A percentile compares a stretch with the other conserved stretches of the same genome.
Conservation (phyloP, 2,888 invertebrate genomes). For the Andrena flavipes region DNA sequence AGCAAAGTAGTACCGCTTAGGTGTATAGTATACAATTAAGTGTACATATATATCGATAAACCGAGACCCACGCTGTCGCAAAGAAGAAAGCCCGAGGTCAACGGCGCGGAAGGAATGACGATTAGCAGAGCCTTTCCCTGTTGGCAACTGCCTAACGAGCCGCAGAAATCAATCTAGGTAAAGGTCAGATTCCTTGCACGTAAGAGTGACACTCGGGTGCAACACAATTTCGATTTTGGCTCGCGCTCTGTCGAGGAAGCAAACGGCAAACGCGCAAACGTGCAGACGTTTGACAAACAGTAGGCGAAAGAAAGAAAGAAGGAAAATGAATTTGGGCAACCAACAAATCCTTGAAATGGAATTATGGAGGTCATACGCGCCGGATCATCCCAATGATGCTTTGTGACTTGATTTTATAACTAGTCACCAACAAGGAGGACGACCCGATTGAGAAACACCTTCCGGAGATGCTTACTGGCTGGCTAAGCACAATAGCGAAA, state of each 20-base stretch:
- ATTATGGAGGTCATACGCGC: constrained; percentile 14
- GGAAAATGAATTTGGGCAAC: constrained; percentile 1
- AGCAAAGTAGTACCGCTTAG: not conserved
- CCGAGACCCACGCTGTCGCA: constrained; percentile 5
- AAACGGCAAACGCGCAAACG: not conserved
- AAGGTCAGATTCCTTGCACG: constrained; percentile 61
- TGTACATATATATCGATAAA: constrained; percentile 22
- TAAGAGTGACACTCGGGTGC: constrained; percentile 32
- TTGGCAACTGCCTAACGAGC: constrained; percentile 56
- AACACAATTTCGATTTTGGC: constrained; percentile 42
- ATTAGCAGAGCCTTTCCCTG: constrained; percentile 61
- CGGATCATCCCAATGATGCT: constrained; percentile 16
- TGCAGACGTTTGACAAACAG: not conserved
- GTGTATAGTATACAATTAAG: not conserved
- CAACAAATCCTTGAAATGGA: constrained; percentile 30
- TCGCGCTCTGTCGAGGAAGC: constrained; percentile 3
- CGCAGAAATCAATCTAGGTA: constrained; percentile 50
- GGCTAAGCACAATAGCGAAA: not conserved
- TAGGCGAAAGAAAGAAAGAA: not conserved
- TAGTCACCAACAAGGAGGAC: not conserved
- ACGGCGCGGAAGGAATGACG: constrained; percentile 63
- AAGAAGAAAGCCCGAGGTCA: constrained; percentile 62
- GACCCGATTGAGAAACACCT: not conserved
- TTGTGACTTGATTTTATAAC: constrained; percentile 33
- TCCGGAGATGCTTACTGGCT: not conserved